Base-by-base conservation (phyloP, 2,113 vertebrate genomes). In the Gadus chalcogrammus region DNA sequence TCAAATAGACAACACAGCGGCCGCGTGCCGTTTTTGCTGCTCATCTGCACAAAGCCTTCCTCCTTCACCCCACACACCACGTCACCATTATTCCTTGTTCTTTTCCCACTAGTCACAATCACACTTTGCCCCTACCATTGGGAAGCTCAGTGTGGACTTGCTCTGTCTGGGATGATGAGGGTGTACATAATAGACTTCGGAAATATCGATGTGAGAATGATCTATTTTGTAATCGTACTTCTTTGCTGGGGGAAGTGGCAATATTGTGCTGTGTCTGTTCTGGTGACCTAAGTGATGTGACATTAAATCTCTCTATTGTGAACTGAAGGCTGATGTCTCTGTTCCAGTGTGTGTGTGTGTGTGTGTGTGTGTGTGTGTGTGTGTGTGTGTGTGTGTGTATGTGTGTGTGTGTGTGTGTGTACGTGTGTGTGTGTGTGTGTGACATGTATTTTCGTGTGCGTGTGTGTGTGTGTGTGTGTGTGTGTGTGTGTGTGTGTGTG, bases 1-100 rank as follows among this genome's bases (percentile, higher is more conserved):
- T 97, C 80, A 98, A 98, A 88, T 98, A 82, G 70, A 81, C 86
- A 93, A 72, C 42, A 13, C 42, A 48, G 12, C 8, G 8, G 20
- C 53, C 7, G 42, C 18, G 69, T 35, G 31, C 31, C 31, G 60
- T 38, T 17, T 68, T 31, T 56, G 22, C 55, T 35, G 31, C 31
- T 35, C 31, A 1, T 35, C 31, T 35, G 31, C 11, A 0, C 35
- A 60, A n/a, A 58, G 61, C 16, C 31, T 5, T 18, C 53, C n/a
- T 58, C 64, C n/a, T 63, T 38, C 42, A 31, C 60, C 5, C 38
- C 17, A 18, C 62, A 62, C 61, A 28, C 28, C 17, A 24, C 18
- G 15, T 28, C 11, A 16, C 16, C 24, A 67, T 20, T 38, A 27
- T 35, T 15, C 55, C 70, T 65, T 64, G 27, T 61, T 59, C 13